Conservation (phyloP, 2,888 invertebrate genomes). For the Cylindroiulus punctatus region DNA sequence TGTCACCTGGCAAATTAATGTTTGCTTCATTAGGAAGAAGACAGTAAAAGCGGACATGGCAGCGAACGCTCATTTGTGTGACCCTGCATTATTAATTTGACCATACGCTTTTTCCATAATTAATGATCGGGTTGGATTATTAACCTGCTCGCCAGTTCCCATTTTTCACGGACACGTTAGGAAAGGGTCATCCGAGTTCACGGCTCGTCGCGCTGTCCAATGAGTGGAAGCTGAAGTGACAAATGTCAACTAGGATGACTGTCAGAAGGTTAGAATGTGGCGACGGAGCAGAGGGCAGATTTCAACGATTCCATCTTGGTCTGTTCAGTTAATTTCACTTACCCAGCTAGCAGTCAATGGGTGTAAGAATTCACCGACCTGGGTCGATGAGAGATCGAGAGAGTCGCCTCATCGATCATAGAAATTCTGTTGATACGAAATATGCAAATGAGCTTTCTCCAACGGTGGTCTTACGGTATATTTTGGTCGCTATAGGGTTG, state of each 20-base stretch:
- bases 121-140: not conserved
- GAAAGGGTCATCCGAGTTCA: not conserved
- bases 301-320: slow-evolving; percentile 9
- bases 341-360: not conserved
- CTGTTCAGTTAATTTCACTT: not conserved
- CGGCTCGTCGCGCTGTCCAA: not conserved
- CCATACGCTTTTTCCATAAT: not conserved
- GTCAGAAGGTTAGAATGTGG: not conserved
- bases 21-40: not conserved
- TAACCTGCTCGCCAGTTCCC: not conserved
- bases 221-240: not conserved
- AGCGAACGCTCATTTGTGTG: not conserved
- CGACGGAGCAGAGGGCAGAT: not conserved
- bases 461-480: too few relatives aligned
- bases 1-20: not conserved
- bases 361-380: not conserved
- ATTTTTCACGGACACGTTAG: not conserved
- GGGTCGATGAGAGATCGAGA: not conserved
- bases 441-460: too few relatives aligned
- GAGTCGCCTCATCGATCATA: not conserved
- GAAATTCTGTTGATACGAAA: not conserved
- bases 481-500: too few relatives aligned
- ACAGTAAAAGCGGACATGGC: not conserved
- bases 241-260: not conserved
- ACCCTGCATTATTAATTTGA: not conserved